Base-by-base conservation (phyloP, 2,888 invertebrate species). In the Hetaerina titia region DNA sequence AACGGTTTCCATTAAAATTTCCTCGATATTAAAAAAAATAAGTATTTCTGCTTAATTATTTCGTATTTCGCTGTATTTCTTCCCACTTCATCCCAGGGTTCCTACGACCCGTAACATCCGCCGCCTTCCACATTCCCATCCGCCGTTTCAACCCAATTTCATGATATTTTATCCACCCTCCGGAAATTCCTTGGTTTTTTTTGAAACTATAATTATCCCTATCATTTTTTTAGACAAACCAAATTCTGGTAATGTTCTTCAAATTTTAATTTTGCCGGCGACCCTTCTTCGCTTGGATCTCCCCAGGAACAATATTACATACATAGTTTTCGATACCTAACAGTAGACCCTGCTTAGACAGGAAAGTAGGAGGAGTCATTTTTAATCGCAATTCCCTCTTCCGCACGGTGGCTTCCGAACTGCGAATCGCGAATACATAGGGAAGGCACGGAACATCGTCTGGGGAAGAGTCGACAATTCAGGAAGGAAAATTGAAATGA, bases 91-190 rank as follows among this genome's bases (percentile, higher is more conserved):
- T 74, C 74, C 25, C 81, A 8, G 45, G 45, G 13, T 31, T 81
- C 31, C 31, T 81, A 6, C 1, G 60, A 5, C 60, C 60, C 81
- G 13, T 31, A 31, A 81, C 81, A 81, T 81, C 81, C 81, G 81
- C 81, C 81, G 31, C 81, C 15, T 31, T 22, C 25, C 81, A 81
- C 22, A n/a, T 81, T 81, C 81, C 15, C 81, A 22, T 81, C 13
- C 81, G 25, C 81, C 81, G 81, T 81, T 81, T 81, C 81, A 25
- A 31, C 22, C 81, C 81, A 81, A 81, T 81, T 31, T 81, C 81
- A 81, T 25, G 81, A 81, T 81, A 81, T 81, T 81, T 81, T 31
- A 81, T 81, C 31, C 81, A 8, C 81, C 15, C 81, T 31, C 25
- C 81, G 25, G 81, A 81, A 81, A 81, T 81, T 81, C 81, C 31